These are phyloP conservation scores for Oscheius myriophilus DNA, from an alignment of 2,888 invertebrate species.

Conservation along the genomic window DNA sequence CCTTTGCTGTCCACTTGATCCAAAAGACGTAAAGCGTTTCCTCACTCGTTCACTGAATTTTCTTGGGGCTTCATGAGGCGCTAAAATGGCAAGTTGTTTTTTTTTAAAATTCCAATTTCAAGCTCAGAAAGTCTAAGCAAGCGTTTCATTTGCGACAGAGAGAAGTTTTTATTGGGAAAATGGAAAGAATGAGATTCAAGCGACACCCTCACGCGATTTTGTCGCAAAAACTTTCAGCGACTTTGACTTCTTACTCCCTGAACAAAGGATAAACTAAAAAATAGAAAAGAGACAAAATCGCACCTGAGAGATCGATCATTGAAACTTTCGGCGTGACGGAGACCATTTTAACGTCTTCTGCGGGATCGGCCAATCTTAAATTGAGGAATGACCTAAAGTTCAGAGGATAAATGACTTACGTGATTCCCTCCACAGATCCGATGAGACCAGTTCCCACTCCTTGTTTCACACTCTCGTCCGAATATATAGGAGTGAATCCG, in stretches of 20 bases:
- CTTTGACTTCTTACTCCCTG: background rate
- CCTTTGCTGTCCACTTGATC: too few species aligned
- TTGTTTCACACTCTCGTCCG: constrained; percentile 10
- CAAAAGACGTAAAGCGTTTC: too few species aligned
- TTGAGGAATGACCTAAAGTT: too few species aligned
- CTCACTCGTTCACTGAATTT: too few species aligned
- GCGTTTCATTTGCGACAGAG: too few species aligned
- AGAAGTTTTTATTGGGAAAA: background rate
- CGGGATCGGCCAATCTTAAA: constrained; percentile 3
- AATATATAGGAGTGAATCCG: constrained; percentile 12
- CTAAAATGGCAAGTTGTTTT: too few species aligned
- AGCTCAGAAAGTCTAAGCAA: too few species aligned
- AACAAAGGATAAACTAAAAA: too few species aligned
- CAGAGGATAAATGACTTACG: too few species aligned
- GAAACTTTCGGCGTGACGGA: constrained; percentile 1
- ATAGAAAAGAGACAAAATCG: too few species aligned
- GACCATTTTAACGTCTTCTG: constrained; percentile 10
- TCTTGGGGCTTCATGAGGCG: too few species aligned
- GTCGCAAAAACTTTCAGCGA: background rate
- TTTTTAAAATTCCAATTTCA: too few species aligned
- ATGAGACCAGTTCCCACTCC: constrained; percentile 2
- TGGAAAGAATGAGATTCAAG: background rate
- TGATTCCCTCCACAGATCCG: constrained; percentile 2
- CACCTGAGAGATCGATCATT: constrained; percentile 3
- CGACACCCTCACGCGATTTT: background rate